Conservation (phyloP, 2,113 vertebrate species). For the Spilogale gracilis region DNA sequence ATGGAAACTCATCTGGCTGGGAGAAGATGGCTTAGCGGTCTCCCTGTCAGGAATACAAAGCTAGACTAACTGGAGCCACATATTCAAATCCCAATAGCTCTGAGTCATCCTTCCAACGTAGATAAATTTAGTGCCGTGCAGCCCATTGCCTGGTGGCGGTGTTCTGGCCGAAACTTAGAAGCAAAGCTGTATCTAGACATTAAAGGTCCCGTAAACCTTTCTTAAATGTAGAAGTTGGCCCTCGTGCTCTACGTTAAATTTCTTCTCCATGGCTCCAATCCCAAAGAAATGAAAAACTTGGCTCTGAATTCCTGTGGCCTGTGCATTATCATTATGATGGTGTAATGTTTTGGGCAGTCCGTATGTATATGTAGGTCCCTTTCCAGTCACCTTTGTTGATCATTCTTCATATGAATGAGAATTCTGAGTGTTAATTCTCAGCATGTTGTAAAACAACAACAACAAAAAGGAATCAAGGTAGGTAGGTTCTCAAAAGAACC, state of each 20-base stretch:
- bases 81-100: slow-evolving; percentile 50
- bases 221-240: not conserved
- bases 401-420: slow-evolving; percentile 17
- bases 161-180: slow-evolving; percentile 76
- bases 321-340: slow-evolving; percentile 27
- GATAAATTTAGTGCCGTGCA: slow-evolving; percentile 46
- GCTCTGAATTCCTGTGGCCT: slow-evolving; percentile 31
- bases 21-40: slow-evolving; percentile 53
- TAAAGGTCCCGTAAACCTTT: slow-evolving; percentile 64
- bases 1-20: slow-evolving; percentile 69
- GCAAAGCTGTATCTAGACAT: slow-evolving; percentile 40
- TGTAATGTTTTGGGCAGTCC: not conserved
- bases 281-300: slow-evolving; percentile 63
- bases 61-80: slow-evolving; percentile 76
- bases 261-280: slow-evolving; percentile 45
- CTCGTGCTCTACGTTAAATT: slow-evolving; percentile 37
- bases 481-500: slow-evolving; percentile 15
- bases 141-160: slow-evolving; percentile 6
- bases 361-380: not conserved
- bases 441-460: slow-evolving; percentile 24
- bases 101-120: slow-evolving; percentile 63
- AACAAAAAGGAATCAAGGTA: slow-evolving; percentile 49
- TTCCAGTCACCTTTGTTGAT: slow-evolving; percentile 60
- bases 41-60: not conserved
- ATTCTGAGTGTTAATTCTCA: slow-evolving; percentile 56